Percentiles rank a stretch among this genome's conserved stretches.
phyloP scores from a whole-genome alignment of 2,888 invertebrate species.

The Hanleya hanleyi region DNA sequence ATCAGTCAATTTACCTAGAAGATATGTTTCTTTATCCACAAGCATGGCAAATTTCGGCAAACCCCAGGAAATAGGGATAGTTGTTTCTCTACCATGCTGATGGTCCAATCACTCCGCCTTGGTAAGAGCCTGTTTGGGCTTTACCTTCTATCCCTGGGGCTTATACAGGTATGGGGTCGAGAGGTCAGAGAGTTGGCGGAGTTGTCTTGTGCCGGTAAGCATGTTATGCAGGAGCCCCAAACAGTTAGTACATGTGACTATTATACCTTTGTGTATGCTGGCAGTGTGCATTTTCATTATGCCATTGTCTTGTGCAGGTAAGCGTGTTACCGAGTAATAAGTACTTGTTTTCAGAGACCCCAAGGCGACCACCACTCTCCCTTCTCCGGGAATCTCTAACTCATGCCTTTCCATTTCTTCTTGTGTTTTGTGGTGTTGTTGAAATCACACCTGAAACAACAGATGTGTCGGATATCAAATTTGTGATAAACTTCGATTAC shows the following conservation, averaged over 20 bases:
- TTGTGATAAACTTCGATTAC: slow-evolving; percentile 98
- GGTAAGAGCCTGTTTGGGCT: slow-evolving; percentile 5
- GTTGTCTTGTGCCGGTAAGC: no score
- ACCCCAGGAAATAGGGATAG: no score
- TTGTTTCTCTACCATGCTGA: no score
- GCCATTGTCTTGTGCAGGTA: slow-evolving; percentile 4
- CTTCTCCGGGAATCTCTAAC: slow-evolving; percentile 5
- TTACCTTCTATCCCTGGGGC: not conserved
- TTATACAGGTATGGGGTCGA: not conserved
- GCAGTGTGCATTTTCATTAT: slow-evolving; percentile 23
- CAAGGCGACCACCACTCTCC: slow-evolving; percentile 6
- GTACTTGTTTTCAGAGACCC: no score
- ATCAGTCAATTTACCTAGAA: no score
- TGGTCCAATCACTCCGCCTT: slow-evolving; percentile 3
- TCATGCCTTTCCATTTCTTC: slow-evolving; percentile 13
- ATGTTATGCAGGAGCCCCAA: no score
- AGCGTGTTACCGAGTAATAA: no score
- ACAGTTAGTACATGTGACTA: no score
- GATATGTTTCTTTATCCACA: no score
- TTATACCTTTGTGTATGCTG: no score
- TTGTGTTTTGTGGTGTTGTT: slow-evolving; percentile 20
- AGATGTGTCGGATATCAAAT: slow-evolving; percentile 97
- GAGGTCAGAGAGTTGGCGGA: no score
- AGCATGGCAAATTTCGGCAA: no score
- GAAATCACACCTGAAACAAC: not conserved